phyloP scores from a whole-genome alignment of 2,888 invertebrate species.

The Pyrocoelia pectoralis region DNA sequence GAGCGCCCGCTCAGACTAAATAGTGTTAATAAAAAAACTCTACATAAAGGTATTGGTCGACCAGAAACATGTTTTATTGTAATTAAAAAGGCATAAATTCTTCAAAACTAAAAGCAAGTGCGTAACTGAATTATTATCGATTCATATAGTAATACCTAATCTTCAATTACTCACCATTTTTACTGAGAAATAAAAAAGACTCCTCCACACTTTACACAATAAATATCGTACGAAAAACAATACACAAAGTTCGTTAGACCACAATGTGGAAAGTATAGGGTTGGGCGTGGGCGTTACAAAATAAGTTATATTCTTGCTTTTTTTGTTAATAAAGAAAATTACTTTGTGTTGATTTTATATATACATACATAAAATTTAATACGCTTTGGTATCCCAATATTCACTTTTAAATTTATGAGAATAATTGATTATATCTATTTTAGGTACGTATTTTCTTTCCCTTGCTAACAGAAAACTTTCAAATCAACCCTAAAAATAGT shows the following conservation, averaged over 20 bases:
- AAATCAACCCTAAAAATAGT: too few relatives aligned
- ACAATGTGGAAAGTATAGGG: conserved; percentile 30
- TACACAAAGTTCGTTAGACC: conserved; percentile 35
- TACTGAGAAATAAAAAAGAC: conserved; percentile 11
- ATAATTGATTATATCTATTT: too few relatives aligned
- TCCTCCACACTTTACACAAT: too few relatives aligned
- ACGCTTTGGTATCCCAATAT: not conserved
- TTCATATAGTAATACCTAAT: too few relatives aligned
- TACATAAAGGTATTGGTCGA: conserved; percentile 31
- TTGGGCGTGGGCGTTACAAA: conserved; percentile 34
- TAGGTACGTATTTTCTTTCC: too few relatives aligned
- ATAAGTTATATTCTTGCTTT: conserved; percentile 35
- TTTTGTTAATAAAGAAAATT: conserved; percentile 34
- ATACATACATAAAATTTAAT: not conserved
- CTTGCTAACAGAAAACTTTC: too few relatives aligned
- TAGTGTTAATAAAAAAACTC: conserved; percentile 16
- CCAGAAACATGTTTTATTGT: conserved; percentile 42
- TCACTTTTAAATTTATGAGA: too few relatives aligned
- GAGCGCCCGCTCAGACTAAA: conserved; percentile 37
- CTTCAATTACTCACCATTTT: not conserved
- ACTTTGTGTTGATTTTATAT: conserved; percentile 18
- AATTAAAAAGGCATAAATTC: conserved; percentile 45
- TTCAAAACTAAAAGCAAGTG: conserved; percentile 26
- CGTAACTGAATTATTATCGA: conserved; percentile 28
- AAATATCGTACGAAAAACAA: not conserved